A percentile compares a stretch with the other conserved stretches of the same genome.
These are phyloP conservation scores for Ladona fulva DNA, from an alignment of 1,140 invertebrate species.

Conservation along the genomic window DNA sequence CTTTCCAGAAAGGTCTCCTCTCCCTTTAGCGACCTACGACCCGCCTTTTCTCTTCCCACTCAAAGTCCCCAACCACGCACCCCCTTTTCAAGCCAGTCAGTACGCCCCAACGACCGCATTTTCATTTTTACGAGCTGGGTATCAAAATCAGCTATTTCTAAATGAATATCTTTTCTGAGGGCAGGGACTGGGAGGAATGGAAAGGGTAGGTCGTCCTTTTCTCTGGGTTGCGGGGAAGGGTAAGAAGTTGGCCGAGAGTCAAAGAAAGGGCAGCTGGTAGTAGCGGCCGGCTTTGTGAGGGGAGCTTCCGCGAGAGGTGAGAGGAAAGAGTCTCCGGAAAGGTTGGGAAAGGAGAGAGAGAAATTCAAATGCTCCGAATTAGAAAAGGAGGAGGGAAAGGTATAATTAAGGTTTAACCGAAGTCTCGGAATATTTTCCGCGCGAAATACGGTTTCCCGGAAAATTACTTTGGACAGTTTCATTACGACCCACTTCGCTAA, in stretches of 20 bases:
- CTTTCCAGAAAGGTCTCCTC: not conserved
- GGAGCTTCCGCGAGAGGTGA: not conserved
- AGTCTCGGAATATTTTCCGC: no score
- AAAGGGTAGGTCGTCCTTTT: not conserved
- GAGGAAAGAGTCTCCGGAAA: not conserved
- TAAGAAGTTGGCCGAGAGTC: not conserved
- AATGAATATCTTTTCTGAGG: not conserved
- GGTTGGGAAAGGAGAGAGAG: not conserved
- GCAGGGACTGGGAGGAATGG: not conserved
- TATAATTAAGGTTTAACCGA: no score
- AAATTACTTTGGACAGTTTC: no score
- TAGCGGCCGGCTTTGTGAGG: not conserved
- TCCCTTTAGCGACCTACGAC: no score
- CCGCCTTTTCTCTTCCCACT: not conserved
- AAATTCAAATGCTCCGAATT: not conserved
- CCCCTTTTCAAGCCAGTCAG: not conserved
- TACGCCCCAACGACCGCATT: not conserved
- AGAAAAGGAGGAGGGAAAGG: no score
- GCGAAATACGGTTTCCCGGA: no score
- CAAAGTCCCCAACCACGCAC: not conserved
- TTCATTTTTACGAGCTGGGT: not conserved
- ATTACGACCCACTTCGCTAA: no score
- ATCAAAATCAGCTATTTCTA: conserved; percentile 10
- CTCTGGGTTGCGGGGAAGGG: not conserved
- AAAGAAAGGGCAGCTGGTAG: not conserved